Conservation (phyloP, 2,888 invertebrate genomes). For the Apomyelois bistriatella region DNA sequence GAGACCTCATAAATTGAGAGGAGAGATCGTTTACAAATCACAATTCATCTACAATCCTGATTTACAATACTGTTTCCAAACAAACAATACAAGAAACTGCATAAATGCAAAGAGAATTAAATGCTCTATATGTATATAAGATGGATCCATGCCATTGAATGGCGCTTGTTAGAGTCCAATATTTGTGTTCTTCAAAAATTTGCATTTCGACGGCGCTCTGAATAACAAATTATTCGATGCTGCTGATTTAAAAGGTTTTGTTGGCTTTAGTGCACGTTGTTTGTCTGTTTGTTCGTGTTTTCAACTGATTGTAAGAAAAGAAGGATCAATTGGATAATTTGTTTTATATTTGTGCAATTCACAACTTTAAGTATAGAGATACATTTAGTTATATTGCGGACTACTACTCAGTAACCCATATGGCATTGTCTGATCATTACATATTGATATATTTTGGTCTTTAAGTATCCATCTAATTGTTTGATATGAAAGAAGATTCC, state of each 20-base stretch:
- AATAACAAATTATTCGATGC: conserved; percentile 20
- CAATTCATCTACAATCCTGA: no score
- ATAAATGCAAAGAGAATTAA: conserved; percentile 7
- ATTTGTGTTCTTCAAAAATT: conserved; percentile 32
- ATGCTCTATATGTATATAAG: conserved; percentile 14
- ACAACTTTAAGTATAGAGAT: no score
- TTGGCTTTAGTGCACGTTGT: neutral
- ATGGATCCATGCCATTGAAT: conserved; percentile 25
- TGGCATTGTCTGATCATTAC: no score
- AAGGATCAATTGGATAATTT: no score
- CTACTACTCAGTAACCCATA: no score
- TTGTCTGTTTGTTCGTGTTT: neutral
- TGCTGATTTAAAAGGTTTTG: conserved; percentile 12
- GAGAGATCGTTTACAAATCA: no score
- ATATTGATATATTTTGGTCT: no score
- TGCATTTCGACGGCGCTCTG: conserved; percentile 24
- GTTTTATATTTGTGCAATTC: no score
- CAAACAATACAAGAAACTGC: neutral
- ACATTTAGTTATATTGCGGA: no score
- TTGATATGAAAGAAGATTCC: no score
- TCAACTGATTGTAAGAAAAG: neutral
- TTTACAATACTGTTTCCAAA: neutral
- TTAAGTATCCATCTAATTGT: no score
- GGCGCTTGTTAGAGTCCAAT: conserved; percentile 37
- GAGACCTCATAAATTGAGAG: no score